Evolutionary conservation across 2,797 vertebrate species (phyloP), one percentile per base, ranked within the genome.

Genomic region (Coregonus suidteri): DNA sequence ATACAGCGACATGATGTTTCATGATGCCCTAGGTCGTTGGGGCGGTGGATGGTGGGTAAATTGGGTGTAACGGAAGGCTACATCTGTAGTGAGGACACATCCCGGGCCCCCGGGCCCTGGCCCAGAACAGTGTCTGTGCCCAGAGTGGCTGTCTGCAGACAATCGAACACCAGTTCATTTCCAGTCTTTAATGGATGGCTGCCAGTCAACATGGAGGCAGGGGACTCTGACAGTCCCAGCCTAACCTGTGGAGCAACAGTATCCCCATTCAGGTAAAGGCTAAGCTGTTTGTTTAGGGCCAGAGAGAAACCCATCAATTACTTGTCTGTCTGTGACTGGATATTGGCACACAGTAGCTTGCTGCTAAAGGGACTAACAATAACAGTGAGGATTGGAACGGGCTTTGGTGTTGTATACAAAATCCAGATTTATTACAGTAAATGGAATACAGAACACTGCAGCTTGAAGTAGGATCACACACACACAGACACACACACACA

Each of bases 51-150:
- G 9, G 64, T 87, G 79, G 81, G 84, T 88, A 84, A 88, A 88
- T 90, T 85, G 87, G 79, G 80, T 90, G 85, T 81, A 76, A 87
- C 83, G 86, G 86, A 87, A 81, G 72, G 71, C 66, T 80, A 81
- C 82, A 85, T 85, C 82, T 82, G 79, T 81, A 83, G 53, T 56
- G 53, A 73, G 72, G 73, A 75, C 74, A 5, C 59, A 74, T 20
- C 9, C 9, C 56, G 4, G 9, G 6, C 56, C 18, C 4, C n/a
- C 9, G 56, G 71, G 9, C 66, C 75, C 56, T 35, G 53, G 41
- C 53, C 53, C 54, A 68, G 56, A 66, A 52, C 7, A 74, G 73
- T 34, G 41, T 41, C 76, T 35, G 69, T n/a, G 73, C 74, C 37
- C 41, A 71, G 53, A 54, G 69, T 52, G 69, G 35, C 51, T 66